Evolutionary conservation across 2,113 vertebrate genomes (phyloP), one percentile per base, ranked within the genome.

Genomic region (Atlantisia rogersi): DNA sequence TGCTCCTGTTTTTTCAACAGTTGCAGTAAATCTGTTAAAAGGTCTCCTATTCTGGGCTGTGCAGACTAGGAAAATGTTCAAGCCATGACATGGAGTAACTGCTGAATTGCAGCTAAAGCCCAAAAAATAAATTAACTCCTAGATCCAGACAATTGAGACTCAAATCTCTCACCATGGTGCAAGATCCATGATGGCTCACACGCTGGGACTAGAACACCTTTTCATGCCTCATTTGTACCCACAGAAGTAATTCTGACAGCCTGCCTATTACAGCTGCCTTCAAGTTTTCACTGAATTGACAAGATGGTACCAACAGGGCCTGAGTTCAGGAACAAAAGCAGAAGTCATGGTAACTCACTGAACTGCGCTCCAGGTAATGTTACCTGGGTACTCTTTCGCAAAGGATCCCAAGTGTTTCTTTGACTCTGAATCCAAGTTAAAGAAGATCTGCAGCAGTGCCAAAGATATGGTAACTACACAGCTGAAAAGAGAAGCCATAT

Each of bases 311-410:
- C 48, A 83, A 46, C 35, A 86, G 32, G 25, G 28, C 31, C 46
- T 35, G 69, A 46, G 26, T 9, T 91, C 0, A 0, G 28, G 42
- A 85, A 60, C 6, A 68, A n/a, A 78, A 64, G 39, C 42, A 71
- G 12, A 78, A 84, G 37, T 29, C 39, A 46, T 5, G 18, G 44
- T 17, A 81, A 12, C n/a, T 69, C 39, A 40, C 40, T 19, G n/a
- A 90, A 58, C 26, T 46, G 14, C 0, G 0, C 29, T 53, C 58
- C 53, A 65, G 14, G 15, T 42, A 58, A 55, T 0, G 0, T n/a
- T 46, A 21, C 17, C 29, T 69, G 32, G 39, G 9, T 75, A 35
- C 1, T 32, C 42, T 32, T 85, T 79, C 32, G 74, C 69, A 81
- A 46, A 63, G 70, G 62, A 88, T 86, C 31, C 24, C 37, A 62